Evolutionary conservation across 2,113 vertebrate species (phyloP), one percentile per base, ranked within the genome.

Genomic region (Percina caprodes): DNA sequence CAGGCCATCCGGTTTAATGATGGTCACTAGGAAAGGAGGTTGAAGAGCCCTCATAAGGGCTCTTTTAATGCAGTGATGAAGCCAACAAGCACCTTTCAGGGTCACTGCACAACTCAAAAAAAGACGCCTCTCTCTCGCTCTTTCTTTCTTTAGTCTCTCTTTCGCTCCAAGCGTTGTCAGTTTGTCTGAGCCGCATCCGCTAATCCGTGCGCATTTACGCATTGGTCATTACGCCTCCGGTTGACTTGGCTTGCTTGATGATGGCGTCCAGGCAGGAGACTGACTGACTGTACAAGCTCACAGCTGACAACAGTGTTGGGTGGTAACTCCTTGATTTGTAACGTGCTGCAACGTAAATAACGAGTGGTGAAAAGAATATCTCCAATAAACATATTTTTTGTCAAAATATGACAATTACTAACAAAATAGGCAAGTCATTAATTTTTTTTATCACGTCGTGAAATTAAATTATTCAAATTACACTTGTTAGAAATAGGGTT

Each of bases 161-260:
- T 85, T 88, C 69, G 81, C 86, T 90, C 80, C 83, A 86, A 91
- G 92, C 88, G 83, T 92, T 92, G 80, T 79, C 88, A 89, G 90
- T 90, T 89, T 92, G 89, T 93, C 91, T 91, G 85, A 86, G 84
- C 68, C 63, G 52, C 88, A 77, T 90, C 86, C 77, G 63, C 77
- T 92, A 91, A 92, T 91, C 89, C 89, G 63, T 83, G 83, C 75
- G 82, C 91, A 90, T 93, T 93, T 91, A 88, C 76, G 82, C 90
- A 91, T 83, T 92, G 90, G 89, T 90, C 88, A 90, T 79, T 88
- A 85, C 66, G 77, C 92, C 83, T 90, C 85, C 81, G 89, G 89
- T 82, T 92, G 92, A 89, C 85, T 91, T 89, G 89, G 74, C 83
- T 79, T 71, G 86, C 80, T 89, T 91, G 85, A 88, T 89, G 89